Conservation (phyloP, 2,888 invertebrate genomes). For the Habroteleia sp. region DNA sequence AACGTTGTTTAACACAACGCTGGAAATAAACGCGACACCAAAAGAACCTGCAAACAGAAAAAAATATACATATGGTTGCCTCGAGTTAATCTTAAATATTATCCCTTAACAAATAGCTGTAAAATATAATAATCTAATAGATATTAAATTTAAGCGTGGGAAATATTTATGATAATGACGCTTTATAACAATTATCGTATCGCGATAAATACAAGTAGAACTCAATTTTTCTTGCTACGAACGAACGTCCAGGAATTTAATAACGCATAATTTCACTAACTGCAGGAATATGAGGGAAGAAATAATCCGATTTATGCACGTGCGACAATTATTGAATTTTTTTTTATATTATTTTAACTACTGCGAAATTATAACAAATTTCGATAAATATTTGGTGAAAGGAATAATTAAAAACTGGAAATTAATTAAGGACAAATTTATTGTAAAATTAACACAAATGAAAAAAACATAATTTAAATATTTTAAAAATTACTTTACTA, state of each 20-base stretch:
- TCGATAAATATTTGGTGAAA: conserved; percentile 1
- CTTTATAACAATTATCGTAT: conserved; percentile 31
- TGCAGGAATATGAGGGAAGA: conserved; percentile 32
- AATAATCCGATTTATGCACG: conserved; percentile 54
- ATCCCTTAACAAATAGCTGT: conserved; percentile 48
- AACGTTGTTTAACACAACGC: conserved; percentile 42
- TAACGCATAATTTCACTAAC: conserved; percentile 43
- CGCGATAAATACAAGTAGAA: conserved; percentile 33
- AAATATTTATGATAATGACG: conserved; percentile 10
- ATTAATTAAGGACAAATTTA: no score
- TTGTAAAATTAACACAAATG: no score
- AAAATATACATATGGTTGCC: conserved; percentile 48
- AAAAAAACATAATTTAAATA: no score
- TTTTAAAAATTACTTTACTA: no score
- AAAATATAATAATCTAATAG: conserved; percentile 39
- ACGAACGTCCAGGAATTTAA: conserved; percentile 38
- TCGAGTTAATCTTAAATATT: conserved; percentile 55
- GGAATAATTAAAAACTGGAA: no score
- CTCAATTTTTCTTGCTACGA: conserved; percentile 21
- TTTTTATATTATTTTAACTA: conserved; percentile 3
- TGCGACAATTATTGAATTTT: conserved; percentile 52
- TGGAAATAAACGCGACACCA: conserved; percentile 41
- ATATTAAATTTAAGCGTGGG: conserved; percentile 24
- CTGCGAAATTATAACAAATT: conserved; percentile 6
- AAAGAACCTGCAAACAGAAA: conserved; percentile 46